Conservation (phyloP, 2,888 invertebrate species). For the Synergus japonicus region DNA sequence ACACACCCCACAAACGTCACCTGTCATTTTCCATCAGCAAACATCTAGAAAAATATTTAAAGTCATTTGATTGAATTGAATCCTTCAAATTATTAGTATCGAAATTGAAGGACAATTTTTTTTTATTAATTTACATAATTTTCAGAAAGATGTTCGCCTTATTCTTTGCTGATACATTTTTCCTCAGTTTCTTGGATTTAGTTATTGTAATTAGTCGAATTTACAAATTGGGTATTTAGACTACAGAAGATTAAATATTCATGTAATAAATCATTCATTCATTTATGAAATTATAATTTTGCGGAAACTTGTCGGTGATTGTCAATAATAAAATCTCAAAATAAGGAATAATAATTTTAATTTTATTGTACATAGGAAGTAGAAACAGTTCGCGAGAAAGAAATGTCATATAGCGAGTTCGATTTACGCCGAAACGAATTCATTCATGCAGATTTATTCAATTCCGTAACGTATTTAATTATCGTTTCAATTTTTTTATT, state of each 20-base stretch:
- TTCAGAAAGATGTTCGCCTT: neutral
- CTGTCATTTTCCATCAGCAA: neutral
- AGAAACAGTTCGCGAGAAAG: neutral
- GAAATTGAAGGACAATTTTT: neutral
- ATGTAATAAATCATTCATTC: neutral
- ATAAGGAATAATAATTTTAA: neutral
- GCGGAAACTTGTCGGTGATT: neutral
- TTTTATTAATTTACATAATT: neutral
- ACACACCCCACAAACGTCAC: conserved; percentile 22
- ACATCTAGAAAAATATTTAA: neutral
- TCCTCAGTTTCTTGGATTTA: neutral
- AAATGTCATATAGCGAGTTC: neutral
- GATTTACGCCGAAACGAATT: neutral
- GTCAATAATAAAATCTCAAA: neutral
- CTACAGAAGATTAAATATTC: neutral
- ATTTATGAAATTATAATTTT: neutral
- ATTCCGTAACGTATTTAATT: neutral
- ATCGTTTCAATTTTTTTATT: neutral
- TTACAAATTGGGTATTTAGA: neutral
- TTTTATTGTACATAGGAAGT: neutral
- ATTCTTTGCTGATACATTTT: neutral
- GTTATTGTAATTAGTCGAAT: neutral
- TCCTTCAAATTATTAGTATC: neutral
- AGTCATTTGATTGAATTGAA: conserved; percentile 4
- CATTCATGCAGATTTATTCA: neutral